These are phyloP conservation scores for Podarcis cretensis DNA, from an alignment of 2,113 vertebrate species.

Conservation along the genomic window DNA sequence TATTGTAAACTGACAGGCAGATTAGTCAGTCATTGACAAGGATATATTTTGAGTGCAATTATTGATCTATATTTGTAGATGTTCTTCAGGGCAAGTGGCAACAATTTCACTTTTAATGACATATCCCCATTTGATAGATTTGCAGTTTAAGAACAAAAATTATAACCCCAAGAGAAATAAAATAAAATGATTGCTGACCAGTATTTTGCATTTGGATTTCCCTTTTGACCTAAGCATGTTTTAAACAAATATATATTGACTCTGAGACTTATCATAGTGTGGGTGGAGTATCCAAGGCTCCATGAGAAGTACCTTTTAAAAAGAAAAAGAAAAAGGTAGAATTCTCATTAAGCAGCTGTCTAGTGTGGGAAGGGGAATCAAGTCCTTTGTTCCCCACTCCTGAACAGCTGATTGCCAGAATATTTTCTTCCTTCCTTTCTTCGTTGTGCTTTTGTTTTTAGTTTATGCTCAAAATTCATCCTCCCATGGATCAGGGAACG, in stretches of 20 bases:
- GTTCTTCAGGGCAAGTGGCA: neutral
- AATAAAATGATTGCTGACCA: neutral
- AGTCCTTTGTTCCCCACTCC: too few relatives aligned
- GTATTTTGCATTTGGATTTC: neutral
- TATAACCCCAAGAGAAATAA: neutral
- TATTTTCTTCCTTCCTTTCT: too few relatives aligned
- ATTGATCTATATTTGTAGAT: slow-evolving; percentile 14
- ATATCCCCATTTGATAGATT: neutral
- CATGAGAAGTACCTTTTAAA: neutral
- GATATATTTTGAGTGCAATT: slow-evolving; percentile 1
- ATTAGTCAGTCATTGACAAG: slow-evolving; percentile 10
- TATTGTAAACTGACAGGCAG: neutral
- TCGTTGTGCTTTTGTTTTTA: neutral
- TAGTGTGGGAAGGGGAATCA: neutral
- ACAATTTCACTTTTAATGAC: neutral
- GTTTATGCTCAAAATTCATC: neutral
- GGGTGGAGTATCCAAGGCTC: neutral
- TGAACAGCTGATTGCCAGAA: neutral
- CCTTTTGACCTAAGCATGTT: neutral
- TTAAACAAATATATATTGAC: neutral
- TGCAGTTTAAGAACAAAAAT: neutral
- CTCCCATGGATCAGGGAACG: neutral
- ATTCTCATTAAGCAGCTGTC: neutral
- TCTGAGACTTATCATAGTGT: neutral
- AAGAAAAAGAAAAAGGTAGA: neutral